phyloP scores from a whole-genome alignment of 2,888 invertebrate species.

The Synanthedon tipuliformis region DNA sequence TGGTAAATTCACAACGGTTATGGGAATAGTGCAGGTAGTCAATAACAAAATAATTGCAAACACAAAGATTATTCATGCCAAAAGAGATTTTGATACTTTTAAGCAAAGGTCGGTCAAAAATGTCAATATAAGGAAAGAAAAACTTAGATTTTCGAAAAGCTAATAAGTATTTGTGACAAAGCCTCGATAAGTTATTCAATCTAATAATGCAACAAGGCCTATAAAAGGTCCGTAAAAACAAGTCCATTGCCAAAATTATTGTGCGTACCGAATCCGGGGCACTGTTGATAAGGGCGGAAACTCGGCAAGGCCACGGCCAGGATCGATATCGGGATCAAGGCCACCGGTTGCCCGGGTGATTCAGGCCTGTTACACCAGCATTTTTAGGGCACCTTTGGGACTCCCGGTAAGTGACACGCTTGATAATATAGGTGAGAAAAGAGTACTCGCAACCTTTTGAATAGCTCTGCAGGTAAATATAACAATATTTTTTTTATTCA shows the following conservation, averaged over 20 bases:
- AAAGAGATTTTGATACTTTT: too few relatives aligned
- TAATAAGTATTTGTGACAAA: too few relatives aligned
- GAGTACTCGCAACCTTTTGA: not conserved
- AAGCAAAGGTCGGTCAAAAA: too few relatives aligned
- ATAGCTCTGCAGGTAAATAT: too few relatives aligned
- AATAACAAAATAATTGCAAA: too few relatives aligned
- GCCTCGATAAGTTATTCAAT: too few relatives aligned
- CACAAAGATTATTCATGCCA: too few relatives aligned
- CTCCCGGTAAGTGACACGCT: not conserved
- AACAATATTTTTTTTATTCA: not conserved
- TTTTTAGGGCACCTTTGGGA: not conserved
- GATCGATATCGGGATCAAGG: not conserved
- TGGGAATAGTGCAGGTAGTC: too few relatives aligned
- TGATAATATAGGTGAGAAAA: not conserved
- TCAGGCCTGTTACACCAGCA: slow-evolving; percentile 2
- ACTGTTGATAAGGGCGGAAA: slow-evolving; percentile 28
- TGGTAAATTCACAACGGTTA: too few relatives aligned
- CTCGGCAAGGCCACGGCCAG: slow-evolving; percentile 3
- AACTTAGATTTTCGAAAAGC: too few relatives aligned
- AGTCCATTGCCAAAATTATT: not conserved
- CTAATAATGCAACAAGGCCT: too few relatives aligned
- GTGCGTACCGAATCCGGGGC: not conserved
- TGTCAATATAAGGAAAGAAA: too few relatives aligned
- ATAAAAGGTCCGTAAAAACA: not conserved
- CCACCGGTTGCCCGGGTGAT: slow-evolving; percentile 8